These are phyloP conservation scores for Trissolcus japonicus DNA, from an alignment of 2,888 invertebrate species.

Conservation along the genomic window DNA sequence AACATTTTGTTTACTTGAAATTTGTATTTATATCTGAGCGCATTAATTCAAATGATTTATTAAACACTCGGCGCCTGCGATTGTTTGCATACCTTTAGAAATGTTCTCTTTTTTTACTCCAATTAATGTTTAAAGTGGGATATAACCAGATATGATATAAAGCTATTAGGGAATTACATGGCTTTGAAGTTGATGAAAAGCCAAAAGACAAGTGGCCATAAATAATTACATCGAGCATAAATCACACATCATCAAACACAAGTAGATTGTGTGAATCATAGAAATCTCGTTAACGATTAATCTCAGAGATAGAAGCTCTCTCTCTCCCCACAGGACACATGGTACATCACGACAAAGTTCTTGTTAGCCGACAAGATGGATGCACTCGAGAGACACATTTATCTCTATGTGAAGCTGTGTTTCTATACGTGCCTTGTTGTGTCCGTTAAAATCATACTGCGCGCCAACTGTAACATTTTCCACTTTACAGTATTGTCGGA, in stretches of 20 bases:
- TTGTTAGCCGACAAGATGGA: conserved; percentile 61
- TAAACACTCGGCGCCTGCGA: no score
- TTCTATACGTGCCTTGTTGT: conserved; percentile 44
- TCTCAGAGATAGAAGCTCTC: conserved; percentile 50
- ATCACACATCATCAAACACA: no score
- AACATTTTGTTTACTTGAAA: no score
- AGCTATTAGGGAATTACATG: no score
- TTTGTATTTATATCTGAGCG: no score
- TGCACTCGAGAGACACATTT: conserved; percentile 62
- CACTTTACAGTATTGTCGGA: conserved; percentile 47
- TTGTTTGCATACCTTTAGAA: no score
- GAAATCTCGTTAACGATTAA: conserved; percentile 58
- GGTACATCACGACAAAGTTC: conserved; percentile 55
- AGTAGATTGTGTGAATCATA: conserved; percentile 15
- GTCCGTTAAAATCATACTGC: conserved; percentile 59
- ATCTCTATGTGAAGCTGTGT: conserved; percentile 54
- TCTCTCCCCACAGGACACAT: conserved; percentile 41
- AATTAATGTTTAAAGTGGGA: no score
- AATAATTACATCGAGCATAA: no score
- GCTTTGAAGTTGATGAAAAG: neutral
- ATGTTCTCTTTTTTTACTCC: no score
- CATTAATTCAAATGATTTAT: no score
- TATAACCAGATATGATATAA: no score
- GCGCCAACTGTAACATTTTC: conserved; percentile 54
- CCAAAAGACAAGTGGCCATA: no score